Evolutionary conservation across 2,888 invertebrate species (phyloP).

Genomic region (Aethes cnicana): DNA sequence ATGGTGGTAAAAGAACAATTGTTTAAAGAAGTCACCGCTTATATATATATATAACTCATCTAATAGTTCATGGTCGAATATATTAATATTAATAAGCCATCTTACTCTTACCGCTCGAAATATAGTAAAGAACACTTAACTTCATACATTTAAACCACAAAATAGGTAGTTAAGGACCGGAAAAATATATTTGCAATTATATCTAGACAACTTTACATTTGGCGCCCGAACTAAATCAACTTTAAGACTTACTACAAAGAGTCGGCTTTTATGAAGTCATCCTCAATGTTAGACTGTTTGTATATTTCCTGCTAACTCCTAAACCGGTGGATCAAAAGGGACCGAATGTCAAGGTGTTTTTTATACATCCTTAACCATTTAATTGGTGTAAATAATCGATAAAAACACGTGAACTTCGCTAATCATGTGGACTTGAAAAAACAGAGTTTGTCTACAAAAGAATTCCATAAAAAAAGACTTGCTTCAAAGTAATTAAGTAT

Average conservation of each 20-base stretch:
- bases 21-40: no score
- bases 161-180: not conserved
- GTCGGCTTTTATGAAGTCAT: not conserved
- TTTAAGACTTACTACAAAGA: no score
- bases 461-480: no score
- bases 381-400: no score
- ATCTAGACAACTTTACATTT: slow-evolving; percentile 13
- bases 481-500: no score
- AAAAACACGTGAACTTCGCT: no score
- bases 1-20: no score
- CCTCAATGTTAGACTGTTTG: not conserved
- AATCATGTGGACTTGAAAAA: no score
- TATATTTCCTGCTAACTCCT: slow-evolving; percentile 3
- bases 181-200: not conserved
- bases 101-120: not conserved
- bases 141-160: not conserved
- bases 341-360: slow-evolving; percentile 13
- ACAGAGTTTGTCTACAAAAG: no score
- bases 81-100: slow-evolving; percentile 14
- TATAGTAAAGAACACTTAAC: not conserved
- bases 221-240: no score
- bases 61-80: slow-evolving; percentile 22
- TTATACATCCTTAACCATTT: not conserved
- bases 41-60: no score
- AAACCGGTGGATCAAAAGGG: slow-evolving; percentile 10